phyloP scores from a whole-genome alignment of 2,888 invertebrate species.

The Andrena bucephala region DNA sequence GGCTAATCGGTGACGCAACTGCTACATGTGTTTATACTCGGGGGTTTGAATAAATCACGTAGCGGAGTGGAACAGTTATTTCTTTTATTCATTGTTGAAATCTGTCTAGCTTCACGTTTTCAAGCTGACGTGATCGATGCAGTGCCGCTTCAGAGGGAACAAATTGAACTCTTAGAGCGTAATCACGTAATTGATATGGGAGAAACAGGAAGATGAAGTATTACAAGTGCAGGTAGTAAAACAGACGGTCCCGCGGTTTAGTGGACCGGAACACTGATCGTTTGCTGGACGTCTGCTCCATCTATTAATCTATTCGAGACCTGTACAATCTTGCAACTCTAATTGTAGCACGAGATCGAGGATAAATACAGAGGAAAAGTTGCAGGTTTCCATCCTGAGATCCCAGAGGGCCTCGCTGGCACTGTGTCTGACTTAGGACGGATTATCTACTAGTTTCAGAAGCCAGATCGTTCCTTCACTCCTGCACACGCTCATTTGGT shows the following conservation, averaged over 20 bases:
- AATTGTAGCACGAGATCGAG: constrained; percentile 10
- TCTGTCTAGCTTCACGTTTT: not conserved
- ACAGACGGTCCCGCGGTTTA: constrained; percentile 4
- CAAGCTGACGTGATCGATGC: too few relatives aligned
- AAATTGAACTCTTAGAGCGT: too few relatives aligned
- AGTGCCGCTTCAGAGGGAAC: too few relatives aligned
- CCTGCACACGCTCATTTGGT: too few relatives aligned
- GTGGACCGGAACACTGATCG: constrained; percentile 23
- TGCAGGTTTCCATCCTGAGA: not conserved
- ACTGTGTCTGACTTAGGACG: not conserved
- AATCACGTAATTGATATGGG: not conserved
- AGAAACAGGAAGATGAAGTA: constrained; percentile 2
- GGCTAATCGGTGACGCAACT: not conserved
- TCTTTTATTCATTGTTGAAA: not conserved
- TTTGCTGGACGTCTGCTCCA: not conserved
- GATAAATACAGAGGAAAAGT: not conserved
- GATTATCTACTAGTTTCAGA: not conserved
- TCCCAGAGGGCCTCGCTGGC: not conserved
- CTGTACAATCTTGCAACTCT: not conserved
- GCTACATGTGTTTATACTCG: not conserved
- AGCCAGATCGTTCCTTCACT: too few relatives aligned
- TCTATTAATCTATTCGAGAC: not conserved
- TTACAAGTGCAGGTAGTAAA: constrained; percentile 8
- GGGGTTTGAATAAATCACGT: not conserved
- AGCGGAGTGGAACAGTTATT: not conserved